Evolutionary conservation across 2,888 invertebrate genomes (phyloP), one percentile per base, ranked within the genome.

Genomic region (Diarsia brunnea): DNA sequence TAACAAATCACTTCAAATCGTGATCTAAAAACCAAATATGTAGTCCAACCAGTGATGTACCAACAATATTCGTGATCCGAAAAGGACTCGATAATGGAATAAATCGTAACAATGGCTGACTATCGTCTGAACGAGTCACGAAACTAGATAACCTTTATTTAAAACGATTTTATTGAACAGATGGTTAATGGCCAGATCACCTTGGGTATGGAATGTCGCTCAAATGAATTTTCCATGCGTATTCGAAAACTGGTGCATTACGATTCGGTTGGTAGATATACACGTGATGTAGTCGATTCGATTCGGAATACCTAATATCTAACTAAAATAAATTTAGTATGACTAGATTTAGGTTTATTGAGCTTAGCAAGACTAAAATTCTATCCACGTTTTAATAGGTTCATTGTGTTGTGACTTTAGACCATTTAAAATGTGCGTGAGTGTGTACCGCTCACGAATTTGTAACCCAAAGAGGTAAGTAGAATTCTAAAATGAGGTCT

Each of bases 131-230:
- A 78, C 87, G 60, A 88, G 88, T 82, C 85, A 88, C 87, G 90
- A 85, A 85, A 87, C 87, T 87, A 90, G 89, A 86, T 92, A 94
- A 94, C 94, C 94, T 94, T 94, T 94, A 89, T 72, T 85, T 88
- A 89, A 78, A 89, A 88, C 85, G 86, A 89, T 91, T 92, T 91
- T 91, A 90, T 92, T 89, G 83, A 85, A 76, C 84, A 82, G 82
- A 79, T 86, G 81, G 89, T 90, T 89, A 90, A 82, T 79, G 89
- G 88, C 88, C 60, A 19, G 91, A 87, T 91, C 86, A 89, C 91
- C 91, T 91, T 91, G 91, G 80, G 72, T 75, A 53, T 64, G 87
- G 90, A 91, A 91, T 91, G 90, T 88, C 87, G 85, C 65, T 82
- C 76, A 79, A 83, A 76, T 85, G 77, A 84, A 86, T 86, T 89